Evolutionary conservation across 2,113 vertebrate genomes (phyloP).

Genomic region (Monarcha castaneiventris): DNA sequence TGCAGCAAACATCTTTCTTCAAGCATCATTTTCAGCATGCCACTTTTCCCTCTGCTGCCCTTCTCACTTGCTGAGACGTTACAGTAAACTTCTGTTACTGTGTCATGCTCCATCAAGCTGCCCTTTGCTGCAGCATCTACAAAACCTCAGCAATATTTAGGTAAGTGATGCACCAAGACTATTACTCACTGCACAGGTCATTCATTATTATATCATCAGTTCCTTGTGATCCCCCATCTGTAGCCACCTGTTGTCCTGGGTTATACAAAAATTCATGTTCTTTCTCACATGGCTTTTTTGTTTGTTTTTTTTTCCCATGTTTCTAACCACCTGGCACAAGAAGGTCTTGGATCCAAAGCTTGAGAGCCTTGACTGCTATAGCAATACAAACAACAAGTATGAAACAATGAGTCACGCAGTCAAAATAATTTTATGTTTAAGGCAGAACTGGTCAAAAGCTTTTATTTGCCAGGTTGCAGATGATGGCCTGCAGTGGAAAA

Average conservation of each 20-base stretch:
- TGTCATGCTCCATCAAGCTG: background rate
- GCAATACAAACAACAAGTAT: slow-evolving; percentile 43
- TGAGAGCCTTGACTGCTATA: slow-evolving; percentile 24
- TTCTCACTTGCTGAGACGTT: background rate
- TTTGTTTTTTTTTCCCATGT: background rate
- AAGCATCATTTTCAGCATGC: background rate
- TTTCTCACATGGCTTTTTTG: background rate
- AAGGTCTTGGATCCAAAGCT: slow-evolving; percentile 3
- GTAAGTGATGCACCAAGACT: background rate
- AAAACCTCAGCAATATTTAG: background rate
- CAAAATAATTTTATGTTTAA: background rate
- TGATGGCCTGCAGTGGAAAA: background rate
- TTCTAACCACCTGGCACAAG: slow-evolving; percentile 40
- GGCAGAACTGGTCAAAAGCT: background rate
- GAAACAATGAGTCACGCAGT: background rate
- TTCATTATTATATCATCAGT: slow-evolving; percentile 20
- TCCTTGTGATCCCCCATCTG: background rate
- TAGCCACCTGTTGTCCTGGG: slow-evolving; percentile 22
- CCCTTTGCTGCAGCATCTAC: background rate
- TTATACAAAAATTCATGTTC: background rate
- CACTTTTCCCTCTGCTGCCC: background rate
- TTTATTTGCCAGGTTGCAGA: background rate
- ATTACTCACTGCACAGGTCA: slow-evolving; percentile 10
- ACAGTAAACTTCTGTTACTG: background rate
- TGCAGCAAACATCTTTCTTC: background rate